Conservation (phyloP, 1,140 invertebrate species). For the Psilanteris sp. region DNA sequence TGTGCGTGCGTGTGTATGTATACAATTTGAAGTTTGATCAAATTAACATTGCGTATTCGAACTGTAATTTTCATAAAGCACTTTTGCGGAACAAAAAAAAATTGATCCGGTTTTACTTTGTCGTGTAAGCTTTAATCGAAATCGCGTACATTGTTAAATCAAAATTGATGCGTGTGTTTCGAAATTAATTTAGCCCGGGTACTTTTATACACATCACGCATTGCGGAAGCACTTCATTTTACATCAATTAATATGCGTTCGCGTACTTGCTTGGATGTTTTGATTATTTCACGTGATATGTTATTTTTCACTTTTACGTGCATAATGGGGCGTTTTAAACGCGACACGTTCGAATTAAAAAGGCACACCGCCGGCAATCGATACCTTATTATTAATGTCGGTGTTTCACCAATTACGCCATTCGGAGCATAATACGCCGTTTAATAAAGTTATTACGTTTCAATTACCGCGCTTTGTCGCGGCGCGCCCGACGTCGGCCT, state of each 20-base stretch:
- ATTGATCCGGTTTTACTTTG: slow-evolving; percentile 50
- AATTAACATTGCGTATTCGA: slow-evolving; percentile 41
- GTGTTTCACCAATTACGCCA: slow-evolving; percentile 17
- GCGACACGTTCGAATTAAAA: slow-evolving; percentile 25
- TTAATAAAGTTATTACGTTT: slow-evolving; percentile 18
- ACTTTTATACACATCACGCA: slow-evolving; percentile 46
- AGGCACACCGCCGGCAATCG: slow-evolving; percentile 17
- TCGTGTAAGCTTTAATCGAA: slow-evolving; percentile 48
- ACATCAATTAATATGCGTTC: slow-evolving; percentile 49
- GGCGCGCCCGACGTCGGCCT: no score
- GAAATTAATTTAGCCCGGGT: slow-evolving; percentile 45
- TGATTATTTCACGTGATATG: slow-evolving; percentile 43
- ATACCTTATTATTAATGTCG: slow-evolving; percentile 18
- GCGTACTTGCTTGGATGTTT: slow-evolving; percentile 43
- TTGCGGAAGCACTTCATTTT: slow-evolving; percentile 49
- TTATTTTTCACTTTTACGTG: slow-evolving; percentile 34
- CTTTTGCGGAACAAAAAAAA: slow-evolving; percentile 37
- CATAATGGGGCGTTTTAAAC: slow-evolving; percentile 29
- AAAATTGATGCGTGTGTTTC: slow-evolving; percentile 42
- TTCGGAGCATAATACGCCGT: slow-evolving; percentile 28
- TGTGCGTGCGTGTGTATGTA: no score
- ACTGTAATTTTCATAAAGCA: slow-evolving; percentile 52
- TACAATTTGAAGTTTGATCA: slow-evolving; percentile 33
- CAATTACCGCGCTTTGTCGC: slow-evolving; percentile 19
- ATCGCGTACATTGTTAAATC: slow-evolving; percentile 47